phyloP scores from a whole-genome alignment of 1,140 invertebrate species.

The Hycleus cichorii region DNA sequence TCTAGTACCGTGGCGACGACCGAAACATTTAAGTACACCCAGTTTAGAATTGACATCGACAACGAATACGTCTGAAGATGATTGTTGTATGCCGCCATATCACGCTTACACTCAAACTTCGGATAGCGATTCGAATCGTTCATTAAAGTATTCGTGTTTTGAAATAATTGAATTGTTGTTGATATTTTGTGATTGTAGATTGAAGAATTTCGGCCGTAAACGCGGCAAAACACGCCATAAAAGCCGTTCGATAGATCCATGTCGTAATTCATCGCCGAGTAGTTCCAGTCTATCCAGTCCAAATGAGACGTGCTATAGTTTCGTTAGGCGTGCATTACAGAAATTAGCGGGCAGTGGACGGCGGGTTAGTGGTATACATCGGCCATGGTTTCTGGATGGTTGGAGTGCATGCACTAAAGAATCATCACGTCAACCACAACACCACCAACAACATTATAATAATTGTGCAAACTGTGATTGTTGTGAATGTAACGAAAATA shows the following conservation, averaged over 20 bases:
- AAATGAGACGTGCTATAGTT: constrained; percentile 90
- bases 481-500: constrained; percentile 52
- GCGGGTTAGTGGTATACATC: constrained; percentile 42
- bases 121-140: constrained; percentile 50
- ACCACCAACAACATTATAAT: constrained; percentile 40
- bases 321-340: constrained; percentile 81
- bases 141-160: constrained; percentile 24
- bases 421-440: constrained; percentile 41
- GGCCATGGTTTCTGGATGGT: constrained; percentile 73
- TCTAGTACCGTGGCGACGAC: constrained; percentile 86
- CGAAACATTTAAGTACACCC: constrained; percentile 58
- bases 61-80: constrained; percentile 53
- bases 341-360: constrained; percentile 69
- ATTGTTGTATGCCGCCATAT: constrained; percentile 50
- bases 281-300: constrained; percentile 82
- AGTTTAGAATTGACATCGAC: constrained; percentile 55
- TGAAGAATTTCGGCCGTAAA: constrained; percentile 22
- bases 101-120: constrained; percentile 59
- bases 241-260: constrained; percentile 53
- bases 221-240: constrained; percentile 42
- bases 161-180: constrained; percentile 1
- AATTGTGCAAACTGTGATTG: constrained; percentile 52
- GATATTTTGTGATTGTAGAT: constrained; percentile 11
- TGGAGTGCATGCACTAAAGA: constrained; percentile 58
- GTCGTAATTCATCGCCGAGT: constrained; percentile 57